A percentile compares a stretch with the other conserved stretches of the same genome.
Conservation (phyloP, 2,113 vertebrate genomes). For the Canis aureus region DNA sequence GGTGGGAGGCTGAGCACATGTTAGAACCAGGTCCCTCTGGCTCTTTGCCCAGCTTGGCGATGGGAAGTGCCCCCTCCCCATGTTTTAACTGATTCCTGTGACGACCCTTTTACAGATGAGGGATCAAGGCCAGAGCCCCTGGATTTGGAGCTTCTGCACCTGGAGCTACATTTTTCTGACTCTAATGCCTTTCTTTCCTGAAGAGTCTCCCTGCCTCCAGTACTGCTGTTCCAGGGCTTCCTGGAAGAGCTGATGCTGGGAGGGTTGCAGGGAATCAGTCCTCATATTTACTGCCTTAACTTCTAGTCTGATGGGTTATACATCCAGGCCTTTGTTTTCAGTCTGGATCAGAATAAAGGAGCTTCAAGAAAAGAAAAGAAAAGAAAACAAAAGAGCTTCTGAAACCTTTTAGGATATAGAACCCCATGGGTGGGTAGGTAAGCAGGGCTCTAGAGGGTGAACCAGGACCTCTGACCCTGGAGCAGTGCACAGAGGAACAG, state of each 20-base stretch:
- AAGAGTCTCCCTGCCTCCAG: neutral
- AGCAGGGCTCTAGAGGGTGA: neutral
- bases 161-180: neutral
- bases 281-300: neutral
- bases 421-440: neutral
- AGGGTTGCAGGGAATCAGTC: neutral
- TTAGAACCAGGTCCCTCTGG: neutral
- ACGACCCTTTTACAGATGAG: neutral
- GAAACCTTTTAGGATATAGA: neutral
- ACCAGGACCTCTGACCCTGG: neutral
- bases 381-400: neutral
- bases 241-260: neutral
- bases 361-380: neutral
- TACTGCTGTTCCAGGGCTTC: neutral
- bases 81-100: neutral
- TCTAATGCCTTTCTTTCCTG: neutral
- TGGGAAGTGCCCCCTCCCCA: neutral
- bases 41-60: neutral
- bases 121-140: neutral
- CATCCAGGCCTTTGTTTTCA: neutral
- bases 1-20: neutral
- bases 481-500: neutral
- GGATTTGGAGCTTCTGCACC: neutral
- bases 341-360: slow-evolving; percentile 19
- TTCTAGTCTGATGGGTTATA: neutral